Percentiles rank a stretch among this genome's conserved stretches.
Evolutionary conservation across 1,140 invertebrate species (phyloP).

Genomic region (Drosophila suzukii): DNA sequence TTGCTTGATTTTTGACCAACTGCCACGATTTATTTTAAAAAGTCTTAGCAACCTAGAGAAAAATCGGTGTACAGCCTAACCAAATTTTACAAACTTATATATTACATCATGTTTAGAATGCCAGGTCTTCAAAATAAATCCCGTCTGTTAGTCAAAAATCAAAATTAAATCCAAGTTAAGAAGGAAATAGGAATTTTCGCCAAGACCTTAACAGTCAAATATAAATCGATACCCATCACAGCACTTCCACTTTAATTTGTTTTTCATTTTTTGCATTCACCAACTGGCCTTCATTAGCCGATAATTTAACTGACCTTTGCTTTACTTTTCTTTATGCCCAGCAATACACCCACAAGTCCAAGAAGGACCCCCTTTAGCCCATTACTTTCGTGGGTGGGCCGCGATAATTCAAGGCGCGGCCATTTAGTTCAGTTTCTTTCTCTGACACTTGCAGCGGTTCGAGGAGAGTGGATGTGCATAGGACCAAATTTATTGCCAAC

Average conservation of each 20-base stretch:
- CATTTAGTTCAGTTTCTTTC: conserved; percentile 65
- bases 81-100: too few relatives aligned
- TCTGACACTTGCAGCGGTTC: conserved; percentile 25
- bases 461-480: conserved; percentile 6
- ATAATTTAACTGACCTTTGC: conserved; percentile 52
- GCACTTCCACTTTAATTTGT: neutral
- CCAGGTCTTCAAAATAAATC: too few relatives aligned
- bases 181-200: neutral
- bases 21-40: too few relatives aligned
- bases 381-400: conserved; percentile 30
- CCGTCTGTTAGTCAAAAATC: too few relatives aligned
- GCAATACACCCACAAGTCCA: conserved; percentile 16
- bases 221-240: neutral
- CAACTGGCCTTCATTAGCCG: conserved; percentile 45
- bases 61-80: too few relatives aligned
- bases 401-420: conserved; percentile 70
- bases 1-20: too few relatives aligned
- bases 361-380: neutral
- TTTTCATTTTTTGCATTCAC: conserved; percentile 1
- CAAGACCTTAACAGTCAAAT: neutral
- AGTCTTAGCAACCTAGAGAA: too few relatives aligned
- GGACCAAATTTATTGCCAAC: conserved; percentile 74
- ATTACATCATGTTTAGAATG: too few relatives aligned
- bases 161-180: too few relatives aligned
- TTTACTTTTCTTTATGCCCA: conserved; percentile 4